Evolutionary conservation across 1,140 invertebrate genomes (phyloP).

Genomic region (Trichonephila clavipes): DNA sequence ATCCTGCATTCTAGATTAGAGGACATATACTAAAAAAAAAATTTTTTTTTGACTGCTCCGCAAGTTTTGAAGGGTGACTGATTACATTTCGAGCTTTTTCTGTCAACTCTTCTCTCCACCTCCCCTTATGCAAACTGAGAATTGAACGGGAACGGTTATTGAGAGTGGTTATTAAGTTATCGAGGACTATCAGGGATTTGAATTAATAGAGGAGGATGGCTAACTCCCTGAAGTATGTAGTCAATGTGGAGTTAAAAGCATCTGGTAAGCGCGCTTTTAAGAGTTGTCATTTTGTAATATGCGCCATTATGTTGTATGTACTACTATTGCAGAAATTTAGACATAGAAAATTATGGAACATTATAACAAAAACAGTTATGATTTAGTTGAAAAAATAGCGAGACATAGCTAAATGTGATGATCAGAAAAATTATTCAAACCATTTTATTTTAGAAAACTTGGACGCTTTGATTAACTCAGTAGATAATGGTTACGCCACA

Average conservation of each 20-base stretch:
- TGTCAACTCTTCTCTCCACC: background rate
- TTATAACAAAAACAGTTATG: no score
- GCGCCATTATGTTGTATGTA: no score
- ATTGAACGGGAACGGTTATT: background rate
- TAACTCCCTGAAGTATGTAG: background rate
- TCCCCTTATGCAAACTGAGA: background rate
- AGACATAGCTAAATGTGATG: no score
- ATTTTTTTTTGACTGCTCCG: background rate
- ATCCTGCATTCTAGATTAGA: background rate
- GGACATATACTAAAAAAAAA: background rate
- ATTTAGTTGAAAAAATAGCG: no score
- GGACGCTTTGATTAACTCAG: no score
- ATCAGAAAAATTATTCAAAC: no score
- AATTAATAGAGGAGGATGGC: conserved; percentile 5
- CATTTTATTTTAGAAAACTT: no score
- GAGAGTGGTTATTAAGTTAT: conserved; percentile 17
- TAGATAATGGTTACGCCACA: no score
- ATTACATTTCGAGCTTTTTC: conserved; percentile 4
- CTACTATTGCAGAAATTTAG: no score
- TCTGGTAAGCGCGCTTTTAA: background rate
- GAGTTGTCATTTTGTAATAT: background rate
- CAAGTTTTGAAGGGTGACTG: background rate
- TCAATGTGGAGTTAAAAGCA: background rate
- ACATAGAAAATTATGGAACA: no score
- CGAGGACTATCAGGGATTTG: background rate